Conservation (phyloP, 2,888 invertebrate species). For the Acholoe squamosa region DNA sequence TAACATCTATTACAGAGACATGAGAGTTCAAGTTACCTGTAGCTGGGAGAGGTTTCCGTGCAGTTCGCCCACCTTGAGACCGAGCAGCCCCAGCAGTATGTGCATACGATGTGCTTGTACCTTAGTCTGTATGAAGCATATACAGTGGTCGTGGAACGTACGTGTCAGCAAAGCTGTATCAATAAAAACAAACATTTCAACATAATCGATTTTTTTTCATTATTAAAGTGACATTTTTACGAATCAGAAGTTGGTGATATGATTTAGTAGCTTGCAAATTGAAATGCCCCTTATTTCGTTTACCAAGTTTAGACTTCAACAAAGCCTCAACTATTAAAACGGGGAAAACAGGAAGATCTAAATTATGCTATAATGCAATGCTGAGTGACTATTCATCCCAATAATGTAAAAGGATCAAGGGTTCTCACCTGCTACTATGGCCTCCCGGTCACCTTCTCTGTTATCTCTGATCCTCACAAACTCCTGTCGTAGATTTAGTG, state of each 20-base stretch:
- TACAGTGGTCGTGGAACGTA: slow-evolving; percentile 94
- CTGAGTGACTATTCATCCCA: too few species aligned
- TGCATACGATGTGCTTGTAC: slow-evolving; percentile 96
- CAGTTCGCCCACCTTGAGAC: slow-evolving; percentile 93
- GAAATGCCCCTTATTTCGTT: too few species aligned
- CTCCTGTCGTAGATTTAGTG: slow-evolving; percentile 97
- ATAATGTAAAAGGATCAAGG: too few species aligned
- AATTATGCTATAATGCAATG: too few species aligned
- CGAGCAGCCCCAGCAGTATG: slow-evolving; percentile 94
- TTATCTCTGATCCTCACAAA: slow-evolving; percentile 94
- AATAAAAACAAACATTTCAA: background rate
- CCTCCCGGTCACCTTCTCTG: slow-evolving; percentile 94
- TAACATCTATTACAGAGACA: too few species aligned
- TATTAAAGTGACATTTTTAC: too few species aligned
- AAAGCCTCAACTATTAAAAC: too few species aligned
- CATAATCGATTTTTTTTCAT: too few species aligned
- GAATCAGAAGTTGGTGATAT: too few species aligned
- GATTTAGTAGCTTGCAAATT: too few species aligned
- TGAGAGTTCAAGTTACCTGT: slow-evolving; percentile 83
- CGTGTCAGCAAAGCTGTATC: slow-evolving; percentile 89
- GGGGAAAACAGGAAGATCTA: too few species aligned
- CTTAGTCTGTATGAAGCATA: slow-evolving; percentile 98
- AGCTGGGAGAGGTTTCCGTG: slow-evolving; percentile 98
- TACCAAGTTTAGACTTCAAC: too few species aligned
- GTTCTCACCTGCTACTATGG: slow-evolving; percentile 86